phyloP scores from a whole-genome alignment of 2,797 vertebrate species.

The Chaenodraco wilsoni region DNA sequence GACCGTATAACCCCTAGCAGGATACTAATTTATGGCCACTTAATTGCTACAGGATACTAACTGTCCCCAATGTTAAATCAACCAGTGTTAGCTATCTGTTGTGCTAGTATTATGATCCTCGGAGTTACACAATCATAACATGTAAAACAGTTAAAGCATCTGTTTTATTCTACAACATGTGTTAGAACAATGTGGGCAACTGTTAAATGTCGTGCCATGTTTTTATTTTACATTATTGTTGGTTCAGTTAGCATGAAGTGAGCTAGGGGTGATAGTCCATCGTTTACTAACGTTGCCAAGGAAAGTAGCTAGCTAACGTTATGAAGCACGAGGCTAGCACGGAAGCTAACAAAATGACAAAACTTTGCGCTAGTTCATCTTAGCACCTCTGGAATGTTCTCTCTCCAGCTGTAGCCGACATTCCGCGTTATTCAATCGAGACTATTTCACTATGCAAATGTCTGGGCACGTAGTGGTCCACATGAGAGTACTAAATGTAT shows the following conservation, averaged over 20 bases:
- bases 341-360: slow-evolving; percentile 69
- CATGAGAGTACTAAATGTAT: background rate
- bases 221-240: background rate
- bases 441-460: slow-evolving; percentile 19
- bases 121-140: background rate
- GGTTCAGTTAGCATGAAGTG: slow-evolving; percentile 11
- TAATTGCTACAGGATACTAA: background rate
- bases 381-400: background rate
- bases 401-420: background rate
- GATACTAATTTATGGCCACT: no score
- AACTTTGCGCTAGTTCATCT: slow-evolving; percentile 65
- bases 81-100: slow-evolving; percentile 29
- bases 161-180: background rate
- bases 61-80: background rate
- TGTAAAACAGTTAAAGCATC: slow-evolving; percentile 1
- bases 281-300: slow-evolving; percentile 59
- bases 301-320: slow-evolving; percentile 49
- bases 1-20: background rate
- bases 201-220: background rate
- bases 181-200: background rate
- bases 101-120: slow-evolving; percentile 29
- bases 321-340: slow-evolving; percentile 72
- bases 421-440: background rate
- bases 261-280: background rate
- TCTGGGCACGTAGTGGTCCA: background rate